These are phyloP conservation scores for Morus bassanus DNA, from an alignment of 2,797 vertebrate species.

Conservation along the genomic window DNA sequence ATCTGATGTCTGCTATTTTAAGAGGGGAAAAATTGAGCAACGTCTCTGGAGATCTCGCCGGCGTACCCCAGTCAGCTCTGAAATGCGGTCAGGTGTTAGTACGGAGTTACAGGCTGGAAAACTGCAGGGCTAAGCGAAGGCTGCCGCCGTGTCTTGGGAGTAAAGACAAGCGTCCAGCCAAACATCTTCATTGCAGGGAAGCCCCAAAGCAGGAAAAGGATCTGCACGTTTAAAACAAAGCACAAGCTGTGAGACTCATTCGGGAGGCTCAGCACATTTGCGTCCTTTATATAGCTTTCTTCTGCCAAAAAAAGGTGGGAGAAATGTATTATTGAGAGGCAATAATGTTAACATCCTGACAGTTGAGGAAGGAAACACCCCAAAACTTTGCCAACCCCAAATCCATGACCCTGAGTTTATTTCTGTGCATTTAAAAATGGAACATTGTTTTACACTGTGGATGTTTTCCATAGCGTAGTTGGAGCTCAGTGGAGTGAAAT, in stretches of 20 bases:
- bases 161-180: neutral
- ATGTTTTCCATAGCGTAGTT: neutral
- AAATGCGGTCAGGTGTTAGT: rapidly evolving
- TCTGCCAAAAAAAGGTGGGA: neutral
- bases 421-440: neutral
- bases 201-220: neutral
- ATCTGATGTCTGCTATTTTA: neutral
- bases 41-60: rapidly evolving
- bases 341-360: neutral
- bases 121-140: rapidly evolving
- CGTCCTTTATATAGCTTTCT: neutral
- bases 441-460: rapidly evolving
- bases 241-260: neutral
- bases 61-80: neutral
- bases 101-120: neutral
- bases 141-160: neutral
- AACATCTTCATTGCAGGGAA: neutral
- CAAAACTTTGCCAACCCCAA: neutral
- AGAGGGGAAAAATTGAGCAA: neutral
- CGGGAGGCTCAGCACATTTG: rapidly evolving
- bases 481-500: neutral
- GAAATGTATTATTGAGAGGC: neutral
- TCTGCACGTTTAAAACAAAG: neutral
- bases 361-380: neutral
- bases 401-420: neutral